These are phyloP conservation scores for Fabriciana adippe DNA, from an alignment of 2,888 invertebrate species.

Conservation along the genomic window DNA sequence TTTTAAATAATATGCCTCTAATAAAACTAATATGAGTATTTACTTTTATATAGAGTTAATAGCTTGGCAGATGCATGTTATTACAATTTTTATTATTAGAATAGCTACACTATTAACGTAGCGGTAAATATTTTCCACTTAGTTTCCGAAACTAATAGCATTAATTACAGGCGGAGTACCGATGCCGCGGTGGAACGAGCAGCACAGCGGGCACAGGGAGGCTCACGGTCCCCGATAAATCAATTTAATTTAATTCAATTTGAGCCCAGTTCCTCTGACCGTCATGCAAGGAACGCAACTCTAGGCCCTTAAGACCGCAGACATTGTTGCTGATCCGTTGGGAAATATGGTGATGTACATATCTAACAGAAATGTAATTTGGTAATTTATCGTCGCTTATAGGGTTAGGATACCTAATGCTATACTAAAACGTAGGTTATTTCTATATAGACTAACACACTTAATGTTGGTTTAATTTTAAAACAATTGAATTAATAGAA, in stretches of 20 bases:
- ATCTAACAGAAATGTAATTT: slow-evolving; percentile 12
- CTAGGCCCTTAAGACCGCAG: slow-evolving; percentile 21
- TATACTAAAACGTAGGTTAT: neutral
- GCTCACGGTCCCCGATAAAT: slow-evolving; percentile 75
- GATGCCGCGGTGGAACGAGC: slow-evolving; percentile 56
- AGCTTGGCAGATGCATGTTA: neutral
- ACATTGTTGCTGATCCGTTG: slow-evolving; percentile 18
- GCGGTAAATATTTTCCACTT: slow-evolving; percentile 60
- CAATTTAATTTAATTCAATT: slow-evolving; percentile 82
- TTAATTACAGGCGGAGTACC: slow-evolving; percentile 68
- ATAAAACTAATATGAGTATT: no score
- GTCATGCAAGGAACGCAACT: slow-evolving; percentile 64
- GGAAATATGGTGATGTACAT: slow-evolving; percentile 30
- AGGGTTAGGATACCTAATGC: neutral
- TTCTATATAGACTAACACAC: no score
- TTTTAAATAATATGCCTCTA: no score
- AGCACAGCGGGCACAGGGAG: slow-evolving; percentile 44
- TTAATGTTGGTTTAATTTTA: no score
- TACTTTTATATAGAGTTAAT: neutral
- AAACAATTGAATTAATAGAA: no score
- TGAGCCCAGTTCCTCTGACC: slow-evolving; percentile 69
- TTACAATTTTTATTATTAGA: slow-evolving; percentile 12
- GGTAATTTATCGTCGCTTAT: neutral
- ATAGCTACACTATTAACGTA: slow-evolving; percentile 11
- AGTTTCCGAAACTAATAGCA: slow-evolving; percentile 74